Evolutionary conservation across 2,888 invertebrate species (phyloP), one percentile per base, ranked within the genome.

Genomic region (Nebria salina): DNA sequence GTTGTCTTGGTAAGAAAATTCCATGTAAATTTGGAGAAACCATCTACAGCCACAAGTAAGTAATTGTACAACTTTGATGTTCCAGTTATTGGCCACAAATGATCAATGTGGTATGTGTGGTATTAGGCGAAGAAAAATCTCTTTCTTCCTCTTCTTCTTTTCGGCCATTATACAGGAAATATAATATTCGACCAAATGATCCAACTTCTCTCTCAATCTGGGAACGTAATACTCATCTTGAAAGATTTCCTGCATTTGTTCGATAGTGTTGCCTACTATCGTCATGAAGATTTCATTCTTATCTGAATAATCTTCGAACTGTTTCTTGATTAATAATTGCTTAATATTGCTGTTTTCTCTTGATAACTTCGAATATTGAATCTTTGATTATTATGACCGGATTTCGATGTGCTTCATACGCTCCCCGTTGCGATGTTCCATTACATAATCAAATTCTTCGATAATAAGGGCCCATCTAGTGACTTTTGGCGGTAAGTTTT

Each of bases 311-410:
- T 20, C 20, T 20, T 20, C 20, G 20, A 20, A 20, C 20, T 20
- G 20, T 20, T 20, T 20, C 20, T 20, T 20, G 20, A 20, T 20
- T 20, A 20, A 20, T 20, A 20, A 20, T 20, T 20, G 20, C 20
- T 20, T 20, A 20, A 20, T 20, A 20, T 20, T 20, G 20, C 20
- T 20, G 0, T 20, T 20, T 43, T 43, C 72, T 20, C 65, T 75
- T 7, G 1, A 83, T 66, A 42, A 68, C 64, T 0, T 68, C 5
- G 0, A 72, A 15, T 13, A 83, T 42, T 20, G 34, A 70, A 15
- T 83, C 83, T n/a, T 77, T 77, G 26, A 83, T 65, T 0, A 34
- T 8, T 81, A 82, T 83, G 11, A 83, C 83, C 0, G 83, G 82
- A 26, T 76, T 43, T 82, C 20, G 83, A 82, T 11, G 83, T 74